Evolutionary conservation across 2,888 invertebrate species (phyloP).

Genomic region (Beris morrisii): DNA sequence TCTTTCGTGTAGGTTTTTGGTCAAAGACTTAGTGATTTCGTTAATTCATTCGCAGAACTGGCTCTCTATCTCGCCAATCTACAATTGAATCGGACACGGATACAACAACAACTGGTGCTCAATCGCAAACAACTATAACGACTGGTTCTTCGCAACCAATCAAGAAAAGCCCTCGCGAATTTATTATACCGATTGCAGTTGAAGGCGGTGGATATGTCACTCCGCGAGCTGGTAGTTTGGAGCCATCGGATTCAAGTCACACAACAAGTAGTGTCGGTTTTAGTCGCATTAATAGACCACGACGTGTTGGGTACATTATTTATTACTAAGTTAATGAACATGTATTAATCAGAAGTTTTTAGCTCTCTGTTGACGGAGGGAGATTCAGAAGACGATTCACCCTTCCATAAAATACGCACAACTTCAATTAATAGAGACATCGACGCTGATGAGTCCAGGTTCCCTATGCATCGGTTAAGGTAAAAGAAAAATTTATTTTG

Average conservation of each 20-base stretch:
- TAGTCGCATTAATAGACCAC: slow-evolving; percentile 58
- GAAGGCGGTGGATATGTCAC: slow-evolving; percentile 82
- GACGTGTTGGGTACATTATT: slow-evolving; percentile 67
- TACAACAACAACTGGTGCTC: slow-evolving; percentile 57
- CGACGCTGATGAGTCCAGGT: slow-evolving; percentile 61
- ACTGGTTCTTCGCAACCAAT: slow-evolving; percentile 66
- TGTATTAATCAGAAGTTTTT: slow-evolving; percentile 23
- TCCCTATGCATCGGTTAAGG: slow-evolving; percentile 69
- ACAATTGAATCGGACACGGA: slow-evolving; percentile 74
- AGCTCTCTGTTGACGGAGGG: slow-evolving; percentile 69
- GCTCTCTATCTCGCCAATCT: slow-evolving; percentile 64
- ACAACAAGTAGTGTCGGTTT: slow-evolving; percentile 60
- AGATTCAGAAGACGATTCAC: slow-evolving; percentile 69
- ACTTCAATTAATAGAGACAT: slow-evolving; percentile 62
- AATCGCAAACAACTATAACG: slow-evolving; percentile 44
- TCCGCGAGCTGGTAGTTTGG: slow-evolving; percentile 69
- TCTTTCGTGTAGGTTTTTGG: neutral
- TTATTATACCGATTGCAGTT: slow-evolving; percentile 90
- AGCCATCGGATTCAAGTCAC: slow-evolving; percentile 68
- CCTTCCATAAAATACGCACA: slow-evolving; percentile 62
- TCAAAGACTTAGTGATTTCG: neutral
- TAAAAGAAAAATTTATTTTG: slow-evolving; percentile 43
- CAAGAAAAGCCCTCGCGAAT: slow-evolving; percentile 85
- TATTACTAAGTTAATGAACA: slow-evolving; percentile 5
- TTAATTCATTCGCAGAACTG: slow-evolving; percentile 30